These are phyloP conservation scores for Diogma glabrata DNA, from an alignment of 2,888 invertebrate genomes.

Conservation along the genomic window DNA sequence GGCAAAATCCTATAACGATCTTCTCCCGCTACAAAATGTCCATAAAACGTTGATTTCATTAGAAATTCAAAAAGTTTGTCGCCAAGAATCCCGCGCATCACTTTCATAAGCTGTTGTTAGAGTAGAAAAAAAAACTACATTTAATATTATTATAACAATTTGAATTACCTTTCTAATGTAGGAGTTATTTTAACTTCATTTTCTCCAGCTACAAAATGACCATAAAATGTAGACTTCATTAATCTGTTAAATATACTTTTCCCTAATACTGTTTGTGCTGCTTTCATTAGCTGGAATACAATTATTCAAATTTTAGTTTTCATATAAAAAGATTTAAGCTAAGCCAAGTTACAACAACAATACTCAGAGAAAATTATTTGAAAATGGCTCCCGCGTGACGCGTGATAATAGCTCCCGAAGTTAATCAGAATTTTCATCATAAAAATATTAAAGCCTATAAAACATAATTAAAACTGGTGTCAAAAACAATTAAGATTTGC, in stretches of 20 bases:
- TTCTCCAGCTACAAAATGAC: slow-evolving; percentile 98
- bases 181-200: slow-evolving; percentile 80
- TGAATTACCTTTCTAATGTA: slow-evolving; percentile 56
- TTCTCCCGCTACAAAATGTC: slow-evolving; percentile 98
- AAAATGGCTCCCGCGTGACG: too few species aligned
- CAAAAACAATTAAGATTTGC: too few species aligned
- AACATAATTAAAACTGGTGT: too few species aligned
- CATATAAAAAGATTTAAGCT: too few species aligned
- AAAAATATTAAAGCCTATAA: too few species aligned
- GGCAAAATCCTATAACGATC: slow-evolving; percentile 78
- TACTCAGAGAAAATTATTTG: too few species aligned
- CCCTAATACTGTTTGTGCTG: slow-evolving; percentile 62
- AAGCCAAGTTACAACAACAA: too few species aligned
- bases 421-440: too few species aligned
- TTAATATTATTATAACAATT: slow-evolving; percentile 10
- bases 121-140: neutral
- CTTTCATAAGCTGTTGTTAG: slow-evolving; percentile 65
- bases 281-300: slow-evolving; percentile 71
- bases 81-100: slow-evolving; percentile 64
- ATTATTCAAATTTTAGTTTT: too few species aligned
- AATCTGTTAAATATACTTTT: slow-evolving; percentile 65
- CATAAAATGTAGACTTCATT: slow-evolving; percentile 95
- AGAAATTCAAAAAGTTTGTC: slow-evolving; percentile 63
- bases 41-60: slow-evolving; percentile 95
- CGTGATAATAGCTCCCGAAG: too few species aligned